Percentiles rank a stretch among this genome's conserved stretches.
These are phyloP conservation scores for Zeuzera pyrina DNA, from an alignment of 2,888 invertebrate genomes.

Conservation along the genomic window DNA sequence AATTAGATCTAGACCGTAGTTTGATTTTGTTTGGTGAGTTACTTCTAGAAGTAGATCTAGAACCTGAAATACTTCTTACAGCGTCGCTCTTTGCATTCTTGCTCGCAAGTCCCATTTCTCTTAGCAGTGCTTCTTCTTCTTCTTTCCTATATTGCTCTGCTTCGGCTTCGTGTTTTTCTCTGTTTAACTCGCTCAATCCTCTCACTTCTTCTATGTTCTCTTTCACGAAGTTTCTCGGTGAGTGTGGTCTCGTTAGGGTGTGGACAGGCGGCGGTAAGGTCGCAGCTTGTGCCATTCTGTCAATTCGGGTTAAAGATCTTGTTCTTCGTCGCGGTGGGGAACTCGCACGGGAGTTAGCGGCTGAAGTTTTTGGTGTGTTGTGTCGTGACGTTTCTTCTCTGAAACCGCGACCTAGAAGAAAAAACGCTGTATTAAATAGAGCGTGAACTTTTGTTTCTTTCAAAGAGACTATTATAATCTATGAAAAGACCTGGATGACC, in stretches of 20 bases:
- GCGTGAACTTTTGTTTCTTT: too few species aligned
- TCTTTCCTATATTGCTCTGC: constrained; percentile 51
- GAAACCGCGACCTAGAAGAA: constrained; percentile 60
- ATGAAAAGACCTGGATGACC: too few species aligned
- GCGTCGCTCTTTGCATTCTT: constrained; percentile 34
- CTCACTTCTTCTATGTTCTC: constrained; percentile 64
- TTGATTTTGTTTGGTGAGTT: constrained; percentile 54
- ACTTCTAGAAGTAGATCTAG: constrained; percentile 45
- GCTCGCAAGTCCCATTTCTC: constrained; percentile 61
- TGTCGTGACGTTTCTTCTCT: constrained; percentile 69
- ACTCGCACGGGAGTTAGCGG: constrained; percentile 51
- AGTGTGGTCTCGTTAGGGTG: constrained; percentile 39
- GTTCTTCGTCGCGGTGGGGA: constrained; percentile 59
- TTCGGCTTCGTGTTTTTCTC: constrained; percentile 62
- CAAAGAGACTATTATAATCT: too few species aligned
- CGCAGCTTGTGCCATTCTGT: constrained; percentile 56
- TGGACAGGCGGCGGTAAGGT: constrained; percentile 39
- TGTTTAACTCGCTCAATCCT: constrained; percentile 61
- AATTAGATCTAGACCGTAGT: constrained; percentile 56
- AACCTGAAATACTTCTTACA: constrained; percentile 32
- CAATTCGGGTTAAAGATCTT: constrained; percentile 50
- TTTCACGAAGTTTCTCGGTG: constrained; percentile 61
- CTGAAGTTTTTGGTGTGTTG: constrained; percentile 64
- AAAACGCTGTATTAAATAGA: too few species aligned
- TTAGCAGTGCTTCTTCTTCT: constrained; percentile 60